Percentiles rank a stretch among this genome's conserved stretches.
Conservation (phyloP, 2,113 vertebrate species). For the Platycercus adscitus region DNA sequence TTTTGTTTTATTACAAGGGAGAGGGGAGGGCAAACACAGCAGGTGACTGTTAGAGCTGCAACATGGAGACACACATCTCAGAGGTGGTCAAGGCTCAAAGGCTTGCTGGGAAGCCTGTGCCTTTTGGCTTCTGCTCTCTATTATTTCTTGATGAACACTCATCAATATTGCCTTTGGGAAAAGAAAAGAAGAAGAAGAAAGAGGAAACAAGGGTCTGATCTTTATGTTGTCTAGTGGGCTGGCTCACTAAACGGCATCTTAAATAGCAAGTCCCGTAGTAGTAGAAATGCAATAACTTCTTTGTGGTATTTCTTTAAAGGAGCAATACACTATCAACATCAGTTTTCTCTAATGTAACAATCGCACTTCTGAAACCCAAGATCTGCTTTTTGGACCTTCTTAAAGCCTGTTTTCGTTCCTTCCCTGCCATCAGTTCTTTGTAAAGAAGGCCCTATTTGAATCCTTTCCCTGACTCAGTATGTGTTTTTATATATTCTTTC, state of each 20-base stretch:
- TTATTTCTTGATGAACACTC: constrained; percentile 7
- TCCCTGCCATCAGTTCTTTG: neutral
- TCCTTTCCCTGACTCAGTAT: neutral
- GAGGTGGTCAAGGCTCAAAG: neutral
- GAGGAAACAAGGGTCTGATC: neutral
- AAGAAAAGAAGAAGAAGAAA: neutral
- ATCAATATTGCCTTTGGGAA: neutral
- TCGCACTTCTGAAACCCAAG: neutral
- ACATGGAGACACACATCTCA: neutral
- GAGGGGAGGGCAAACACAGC: neutral
- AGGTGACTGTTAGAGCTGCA: neutral
- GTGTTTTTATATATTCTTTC: neutral
- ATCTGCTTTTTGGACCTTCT: neutral
- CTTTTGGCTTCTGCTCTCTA: neutral
- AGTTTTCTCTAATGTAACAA: neutral
- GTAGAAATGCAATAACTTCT: neutral
- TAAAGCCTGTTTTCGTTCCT: neutral
- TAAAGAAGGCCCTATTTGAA: neutral
- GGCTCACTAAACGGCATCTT: neutral
- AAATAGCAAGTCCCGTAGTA: neutral
- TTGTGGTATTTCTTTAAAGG: neutral
- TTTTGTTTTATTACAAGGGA: neutral
- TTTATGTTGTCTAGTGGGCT: neutral
- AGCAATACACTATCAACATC: neutral
- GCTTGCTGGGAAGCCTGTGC: neutral